phyloP scores from a whole-genome alignment of 64 coral and sea anemone species.

The Actinia equina region DNA sequence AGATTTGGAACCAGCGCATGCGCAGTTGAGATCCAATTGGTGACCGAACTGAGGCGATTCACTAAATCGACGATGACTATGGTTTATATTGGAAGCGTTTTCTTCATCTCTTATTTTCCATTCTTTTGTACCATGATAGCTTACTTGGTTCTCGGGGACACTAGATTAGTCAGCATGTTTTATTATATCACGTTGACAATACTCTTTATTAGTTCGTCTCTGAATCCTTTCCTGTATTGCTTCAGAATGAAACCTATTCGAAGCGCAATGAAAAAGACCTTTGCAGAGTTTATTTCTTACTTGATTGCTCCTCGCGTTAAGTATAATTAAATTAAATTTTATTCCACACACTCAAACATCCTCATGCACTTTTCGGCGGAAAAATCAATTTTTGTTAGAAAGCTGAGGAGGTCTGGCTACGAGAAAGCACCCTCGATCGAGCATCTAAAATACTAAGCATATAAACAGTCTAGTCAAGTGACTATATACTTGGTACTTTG shows the following conservation, averaged over 20 bases:
- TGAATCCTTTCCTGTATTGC: slow-evolving; percentile 37
- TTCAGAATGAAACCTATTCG: slow-evolving; percentile 7
- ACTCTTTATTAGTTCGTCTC: slow-evolving; percentile 1
- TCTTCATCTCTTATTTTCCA: slow-evolving; percentile 22
- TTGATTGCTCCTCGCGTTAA: not conserved
- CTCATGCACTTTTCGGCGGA: no score
- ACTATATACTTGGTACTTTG: no score
- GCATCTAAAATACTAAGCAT: no score
- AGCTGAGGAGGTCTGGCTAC: no score
- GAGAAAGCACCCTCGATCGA: no score
- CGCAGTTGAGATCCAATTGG: not conserved
- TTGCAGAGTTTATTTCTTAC: not conserved
- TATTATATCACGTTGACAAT: slow-evolving; percentile 17
- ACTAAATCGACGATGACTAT: not conserved
- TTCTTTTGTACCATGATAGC: slow-evolving; percentile 18
- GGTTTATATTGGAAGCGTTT: not conserved
- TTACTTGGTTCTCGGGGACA: slow-evolving; percentile 2
- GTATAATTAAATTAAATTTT: not conserved
- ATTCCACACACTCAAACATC: no score
- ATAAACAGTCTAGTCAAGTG: no score
- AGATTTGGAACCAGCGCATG: not conserved
- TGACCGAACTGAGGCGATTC: not conserved
- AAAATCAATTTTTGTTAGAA: no score
- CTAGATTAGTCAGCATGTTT: not conserved
- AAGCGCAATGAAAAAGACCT: not conserved